Base-by-base conservation (phyloP, 2,113 vertebrate genomes). In the Mixornis gularis region DNA sequence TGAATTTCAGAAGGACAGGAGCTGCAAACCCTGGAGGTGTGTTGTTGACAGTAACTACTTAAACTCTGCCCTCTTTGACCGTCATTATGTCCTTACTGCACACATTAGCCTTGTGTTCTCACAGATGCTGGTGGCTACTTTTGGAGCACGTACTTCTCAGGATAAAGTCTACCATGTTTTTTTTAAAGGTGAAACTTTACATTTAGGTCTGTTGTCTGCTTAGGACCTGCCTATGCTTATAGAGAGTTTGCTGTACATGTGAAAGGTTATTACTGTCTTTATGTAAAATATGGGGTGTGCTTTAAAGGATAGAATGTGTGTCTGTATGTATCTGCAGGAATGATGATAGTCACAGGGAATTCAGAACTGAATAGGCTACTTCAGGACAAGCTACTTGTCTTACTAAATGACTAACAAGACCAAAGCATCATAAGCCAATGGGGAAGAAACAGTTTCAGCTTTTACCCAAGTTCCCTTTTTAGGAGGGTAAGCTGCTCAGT, bases 401-500 rank as follows among this genome's bases (percentile, higher is more conserved):
- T 62, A 27, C 44, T 91, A 56, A 71, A 56, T 69, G 63, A 82
- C 74, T 82, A 70, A 84, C 46, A 85, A 92, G 58, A 44, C 65
- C 65, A 32, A 78, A 93, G 69, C 69, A 68, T 76, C 52, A 38
- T 77, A 93, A 71, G 66, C 74, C 55, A 72, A 17, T 53, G 55
- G 71, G 51, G 71, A 92, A 95, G 74, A 92, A 85, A 89, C 72
- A 55, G 63, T 92, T 94, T 91, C 90, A 62, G 74, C 79, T 72
- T 89, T 89, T 88, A 62, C 85, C 63, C 32, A 82, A 32, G 70
- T 95, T 96, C 82, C 93, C 74, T 92, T 92, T 94, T 89, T 92
- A 84, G 77, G 91, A 89, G 84, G 65, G 65, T 68, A 41, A 89
- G 78, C 84, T 74, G 69, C 84, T 89, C 78, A 64, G 52, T 30